These are phyloP conservation scores for Eulemur albifrons DNA, from an alignment of 2,797 vertebrate species.

Conservation along the genomic window DNA sequence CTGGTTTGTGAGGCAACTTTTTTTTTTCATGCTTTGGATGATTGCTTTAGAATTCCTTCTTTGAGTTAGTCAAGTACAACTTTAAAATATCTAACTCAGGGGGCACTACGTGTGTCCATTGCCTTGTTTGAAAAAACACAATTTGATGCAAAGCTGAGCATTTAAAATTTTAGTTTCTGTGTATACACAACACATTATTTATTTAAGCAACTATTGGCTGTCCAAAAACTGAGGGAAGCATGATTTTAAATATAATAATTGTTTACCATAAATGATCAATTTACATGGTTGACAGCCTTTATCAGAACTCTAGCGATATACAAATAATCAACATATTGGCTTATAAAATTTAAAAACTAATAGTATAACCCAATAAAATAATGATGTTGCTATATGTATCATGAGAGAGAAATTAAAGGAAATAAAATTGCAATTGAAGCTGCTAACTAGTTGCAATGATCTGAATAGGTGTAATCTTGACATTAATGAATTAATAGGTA, in stretches of 20 bases:
- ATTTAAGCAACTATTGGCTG: conserved; percentile 27
- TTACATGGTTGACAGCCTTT: conserved; percentile 8
- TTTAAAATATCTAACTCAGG: conserved; percentile 27
- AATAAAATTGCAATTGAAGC: conserved; percentile 52
- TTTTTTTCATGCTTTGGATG: conserved; percentile 4
- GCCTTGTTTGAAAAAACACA: conserved; percentile 42
- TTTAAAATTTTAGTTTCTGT: conserved; percentile 58
- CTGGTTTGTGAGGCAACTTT: background rate
- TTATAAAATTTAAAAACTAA: conserved; percentile 45
- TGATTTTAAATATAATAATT: conserved; percentile 56
- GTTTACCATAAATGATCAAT: background rate
- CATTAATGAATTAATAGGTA: conserved; percentile 55
- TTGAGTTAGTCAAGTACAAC: conserved; percentile 5
- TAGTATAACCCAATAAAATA: conserved; percentile 32
- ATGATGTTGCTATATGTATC: background rate
- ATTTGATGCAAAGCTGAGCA: conserved; percentile 8
- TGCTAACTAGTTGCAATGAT: conserved; percentile 45
- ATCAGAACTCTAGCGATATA: background rate
- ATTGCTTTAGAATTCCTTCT: conserved; percentile 51
- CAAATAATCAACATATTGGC: conserved; percentile 17
- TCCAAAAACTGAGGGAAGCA: conserved; percentile 29
- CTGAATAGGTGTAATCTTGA: conserved; percentile 51
- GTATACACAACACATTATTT: background rate
- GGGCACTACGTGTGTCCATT: background rate
- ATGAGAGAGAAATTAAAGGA: conserved; percentile 51